Evolutionary conservation across 2,797 vertebrate species (phyloP), one percentile per base, ranked within the genome.

Genomic region (Limosa lapponica): DNA sequence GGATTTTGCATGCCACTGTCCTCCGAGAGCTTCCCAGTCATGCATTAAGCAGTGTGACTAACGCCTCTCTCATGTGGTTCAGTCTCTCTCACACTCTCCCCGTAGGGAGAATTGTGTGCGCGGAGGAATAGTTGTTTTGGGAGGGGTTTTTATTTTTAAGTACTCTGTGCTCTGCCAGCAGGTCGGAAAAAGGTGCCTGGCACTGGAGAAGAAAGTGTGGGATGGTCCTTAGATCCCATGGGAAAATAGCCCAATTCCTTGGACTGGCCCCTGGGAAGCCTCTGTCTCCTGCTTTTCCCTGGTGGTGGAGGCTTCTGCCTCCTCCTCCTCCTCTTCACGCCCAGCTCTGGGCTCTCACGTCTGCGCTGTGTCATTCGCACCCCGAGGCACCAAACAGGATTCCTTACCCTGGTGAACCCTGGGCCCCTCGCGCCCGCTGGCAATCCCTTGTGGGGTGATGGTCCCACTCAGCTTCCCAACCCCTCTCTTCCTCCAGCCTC

Each of bases 51-150:
- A 93, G 93, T 90, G 91, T 95, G 93, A 96, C 91, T 96, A 97
- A 96, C 89, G 74, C 92, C 93, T 96, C 95, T 97, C 95, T 96
- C 95, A 95, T 96, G 95, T 96, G 96, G 96, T 95, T 96, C 90
- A 69, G 66, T 84, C 85, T 94, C 82, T 69, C 91, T 95, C 91
- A 57, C 85, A 65, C 80, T 91, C 87, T 95, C 59, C 85, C 95
- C 59, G 77, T 81, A 91, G 94, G 91, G 91, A 93, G 82, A 96
- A 96, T 91, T 93, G 80, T 93, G 87, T 95, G 72, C 78, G 89
- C 2, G 8, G 65, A 96, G 91, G 89, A 95, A 96, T 84, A 86
- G 84, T 95, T 96, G 90, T 96, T 96, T 96, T 96, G 96, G 96
- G 95, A 96, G 95, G 89, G 95, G 94, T 94, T 96, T 96, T 93